Evolutionary conservation across 2,797 vertebrate species (phyloP).

Genomic region (Tangara arthus): DNA sequence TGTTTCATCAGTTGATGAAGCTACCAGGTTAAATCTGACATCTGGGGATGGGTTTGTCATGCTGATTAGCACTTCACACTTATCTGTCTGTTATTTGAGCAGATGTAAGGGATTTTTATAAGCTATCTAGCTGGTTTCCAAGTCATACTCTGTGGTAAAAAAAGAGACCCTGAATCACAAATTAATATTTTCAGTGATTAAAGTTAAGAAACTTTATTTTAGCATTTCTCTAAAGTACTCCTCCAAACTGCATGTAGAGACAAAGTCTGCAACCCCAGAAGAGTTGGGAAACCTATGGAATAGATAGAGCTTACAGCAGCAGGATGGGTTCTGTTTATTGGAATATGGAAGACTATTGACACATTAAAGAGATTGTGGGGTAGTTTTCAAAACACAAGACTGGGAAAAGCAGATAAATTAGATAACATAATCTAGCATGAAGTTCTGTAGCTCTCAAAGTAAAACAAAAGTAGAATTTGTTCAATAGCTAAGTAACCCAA

Average conservation of each 20-base stretch:
- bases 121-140: background rate
- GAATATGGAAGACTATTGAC: background rate
- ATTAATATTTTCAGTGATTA: background rate
- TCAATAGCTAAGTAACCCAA: background rate
- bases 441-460: background rate
- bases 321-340: background rate
- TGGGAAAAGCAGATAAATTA: background rate
- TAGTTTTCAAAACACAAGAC: background rate
- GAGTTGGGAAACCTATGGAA: background rate
- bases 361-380: background rate
- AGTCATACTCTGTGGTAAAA: background rate
- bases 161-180: background rate
- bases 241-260: background rate
- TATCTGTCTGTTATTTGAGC: background rate
- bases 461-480: background rate
- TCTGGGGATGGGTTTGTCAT: background rate
- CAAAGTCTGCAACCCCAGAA: background rate
- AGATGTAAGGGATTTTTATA: background rate
- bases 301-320: background rate
- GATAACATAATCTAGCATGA: background rate
- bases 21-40: background rate
- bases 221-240: background rate
- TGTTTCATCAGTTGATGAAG: background rate
- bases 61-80: background rate
- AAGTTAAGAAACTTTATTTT: background rate